These are phyloP conservation scores for Nannospalax galili DNA, from an alignment of 2,113 vertebrate species.

Conservation along the genomic window DNA sequence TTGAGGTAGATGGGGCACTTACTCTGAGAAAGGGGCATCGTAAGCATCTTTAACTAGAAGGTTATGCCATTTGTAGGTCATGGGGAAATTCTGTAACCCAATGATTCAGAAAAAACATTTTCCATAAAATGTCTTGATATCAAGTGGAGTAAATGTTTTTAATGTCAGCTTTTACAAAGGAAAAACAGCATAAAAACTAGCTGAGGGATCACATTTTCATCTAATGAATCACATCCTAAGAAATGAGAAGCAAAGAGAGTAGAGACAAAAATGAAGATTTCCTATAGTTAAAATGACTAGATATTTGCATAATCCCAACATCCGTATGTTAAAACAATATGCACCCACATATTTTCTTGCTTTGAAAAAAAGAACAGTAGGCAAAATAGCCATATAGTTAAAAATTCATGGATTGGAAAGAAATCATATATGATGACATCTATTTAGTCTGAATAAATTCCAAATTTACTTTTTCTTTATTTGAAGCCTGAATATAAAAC, in stretches of 20 bases:
- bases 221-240: slow-evolving; percentile 53
- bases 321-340: slow-evolving; percentile 68
- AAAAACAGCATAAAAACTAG: slow-evolving; percentile 28
- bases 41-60: neutral
- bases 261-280: slow-evolving; percentile 59
- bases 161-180: slow-evolving; percentile 29
- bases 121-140: neutral
- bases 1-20: neutral
- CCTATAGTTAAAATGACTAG: slow-evolving; percentile 62
- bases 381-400: slow-evolving; percentile 63
- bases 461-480: slow-evolving; percentile 58
- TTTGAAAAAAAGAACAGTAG: slow-evolving; percentile 56
- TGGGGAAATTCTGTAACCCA: neutral
- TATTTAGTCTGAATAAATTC: slow-evolving; percentile 68
- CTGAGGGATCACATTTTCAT: slow-evolving; percentile 48
- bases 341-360: slow-evolving; percentile 52
- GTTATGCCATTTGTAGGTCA: neutral
- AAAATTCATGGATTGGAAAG: slow-evolving; percentile 59
- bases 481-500: slow-evolving; percentile 62
- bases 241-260: slow-evolving; percentile 47
- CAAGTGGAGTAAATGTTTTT: neutral
- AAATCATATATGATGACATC: slow-evolving; percentile 24
- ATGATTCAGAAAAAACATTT: slow-evolving; percentile 30
- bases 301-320: slow-evolving; percentile 67
- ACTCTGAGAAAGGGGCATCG: neutral